Evolutionary conservation across 2,888 invertebrate genomes (phyloP).

Genomic region (Nemapogon koenigi): DNA sequence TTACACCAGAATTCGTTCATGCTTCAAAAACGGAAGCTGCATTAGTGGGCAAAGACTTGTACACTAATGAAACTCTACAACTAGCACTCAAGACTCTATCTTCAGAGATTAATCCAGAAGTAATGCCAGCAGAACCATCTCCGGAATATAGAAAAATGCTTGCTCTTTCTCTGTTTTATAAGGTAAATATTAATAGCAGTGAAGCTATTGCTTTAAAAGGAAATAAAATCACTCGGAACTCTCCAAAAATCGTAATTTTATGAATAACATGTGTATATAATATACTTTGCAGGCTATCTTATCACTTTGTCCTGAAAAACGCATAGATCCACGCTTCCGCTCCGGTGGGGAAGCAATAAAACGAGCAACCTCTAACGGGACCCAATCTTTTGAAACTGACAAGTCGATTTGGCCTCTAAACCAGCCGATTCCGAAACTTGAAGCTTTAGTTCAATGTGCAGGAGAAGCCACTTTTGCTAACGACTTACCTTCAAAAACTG

Average conservation of each 20-base stretch:
- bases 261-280: too few species aligned
- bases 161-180: slow-evolving; percentile 70
- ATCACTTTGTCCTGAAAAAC: slow-evolving; percentile 55
- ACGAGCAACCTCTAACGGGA: slow-evolving; percentile 70
- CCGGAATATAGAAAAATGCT: slow-evolving; percentile 67
- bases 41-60: slow-evolving; percentile 51
- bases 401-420: slow-evolving; percentile 76
- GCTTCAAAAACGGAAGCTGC: slow-evolving; percentile 62
- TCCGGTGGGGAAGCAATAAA: slow-evolving; percentile 67
- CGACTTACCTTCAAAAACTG: slow-evolving; percentile 70
- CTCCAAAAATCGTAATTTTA: too few species aligned
- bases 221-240: too few species aligned
- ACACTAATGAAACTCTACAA: slow-evolving; percentile 49
- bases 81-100: slow-evolving; percentile 59
- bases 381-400: slow-evolving; percentile 74
- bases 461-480: slow-evolving; percentile 82
- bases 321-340: slow-evolving; percentile 45
- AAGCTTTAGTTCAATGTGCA: slow-evolving; percentile 70
- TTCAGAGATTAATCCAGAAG: slow-evolving; percentile 61
- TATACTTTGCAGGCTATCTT: slow-evolving; percentile 55
- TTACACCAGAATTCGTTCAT: slow-evolving; percentile 58
- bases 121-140: slow-evolving; percentile 65
- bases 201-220: too few species aligned
- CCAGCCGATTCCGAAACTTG: slow-evolving; percentile 76
- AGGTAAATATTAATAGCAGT: too few species aligned